These are phyloP conservation scores for Anguilla megastoma DNA, from an alignment of 2,797 vertebrate species.

Conservation along the genomic window DNA sequence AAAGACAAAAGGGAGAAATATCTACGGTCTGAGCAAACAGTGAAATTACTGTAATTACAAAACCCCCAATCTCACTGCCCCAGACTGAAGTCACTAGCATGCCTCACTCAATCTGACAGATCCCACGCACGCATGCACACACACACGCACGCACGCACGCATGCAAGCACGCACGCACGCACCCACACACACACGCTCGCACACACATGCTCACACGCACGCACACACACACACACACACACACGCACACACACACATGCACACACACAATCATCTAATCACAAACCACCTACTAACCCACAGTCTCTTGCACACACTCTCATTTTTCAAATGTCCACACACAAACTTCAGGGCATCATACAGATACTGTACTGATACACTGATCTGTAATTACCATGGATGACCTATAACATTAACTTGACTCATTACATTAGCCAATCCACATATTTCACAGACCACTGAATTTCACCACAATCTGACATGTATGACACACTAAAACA, in stretches of 20 bases:
- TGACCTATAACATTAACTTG: neutral
- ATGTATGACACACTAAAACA: neutral
- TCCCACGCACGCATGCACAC: neutral
- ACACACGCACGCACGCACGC: neutral
- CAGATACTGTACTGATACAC: neutral
- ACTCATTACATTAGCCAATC: neutral
- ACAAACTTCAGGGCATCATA: neutral
- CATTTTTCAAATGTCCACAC: neutral
- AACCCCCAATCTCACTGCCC: conserved; percentile 16
- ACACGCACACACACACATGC: neutral
- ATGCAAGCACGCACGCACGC: neutral
- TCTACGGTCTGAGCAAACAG: conserved; percentile 25
- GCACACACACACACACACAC: neutral
- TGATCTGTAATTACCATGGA: neutral
- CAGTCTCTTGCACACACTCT: neutral
- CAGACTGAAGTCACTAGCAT: neutral
- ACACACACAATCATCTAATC: neutral
- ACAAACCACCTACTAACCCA: neutral
- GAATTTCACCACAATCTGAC: neutral
- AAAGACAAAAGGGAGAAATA: conserved; percentile 30
- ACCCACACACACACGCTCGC: neutral
- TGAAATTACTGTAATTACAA: conserved; percentile 42
- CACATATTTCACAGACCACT: neutral
- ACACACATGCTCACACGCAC: neutral
- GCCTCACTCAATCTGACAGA: neutral